Base-by-base conservation (phyloP, 2,888 invertebrate genomes). In the Mythimna lalbum region DNA sequence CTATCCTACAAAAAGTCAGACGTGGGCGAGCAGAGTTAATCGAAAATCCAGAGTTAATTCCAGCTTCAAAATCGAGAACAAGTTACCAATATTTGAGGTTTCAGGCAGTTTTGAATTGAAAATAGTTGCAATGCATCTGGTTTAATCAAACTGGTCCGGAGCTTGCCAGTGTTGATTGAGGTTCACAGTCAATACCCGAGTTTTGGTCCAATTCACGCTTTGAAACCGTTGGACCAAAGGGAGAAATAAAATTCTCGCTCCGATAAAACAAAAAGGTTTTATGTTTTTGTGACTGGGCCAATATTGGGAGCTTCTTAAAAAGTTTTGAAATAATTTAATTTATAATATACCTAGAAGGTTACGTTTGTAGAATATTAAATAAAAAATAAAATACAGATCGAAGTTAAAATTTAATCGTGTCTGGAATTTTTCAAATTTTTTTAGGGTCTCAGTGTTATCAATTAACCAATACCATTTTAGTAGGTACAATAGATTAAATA, bases 141-240 rank as follows among this genome's bases (percentile, higher is more conserved):
- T 63, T 73, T 64, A 64, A 78, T 78, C 33, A 73, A 79, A 73
- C 39, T 49, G 52, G 10, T 10, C 0, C 7, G 6, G 52, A 78
- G n/a, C 59, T 59, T 21, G 66, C 33, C 47, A n/a, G 27, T 82
- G 62, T 78, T 78, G 59, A 78, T 73, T 73, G 55, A 79, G 47
- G 73, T 82, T 19, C 21, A 63, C 39, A 12, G 39, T 52, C 56
- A 76, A 57, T 57, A 76, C 1, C 27, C 19, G 9, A 12, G 52
- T 17, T 66, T 39, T 57, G 43, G 50, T 47, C 19, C 43, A 23
- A 14, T 19, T 21, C 23, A 59, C 31, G 53, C 23, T 57, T 3
- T 33, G 14, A 2, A 49, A 9, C 9, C n/a, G 19, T 17, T 33
- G 56, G 39, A 23, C 14, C 27, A 55, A 75, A 63, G 27, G 4